Base-by-base conservation (phyloP, 2,113 vertebrate genomes). In the Struthidea cinerea region DNA sequence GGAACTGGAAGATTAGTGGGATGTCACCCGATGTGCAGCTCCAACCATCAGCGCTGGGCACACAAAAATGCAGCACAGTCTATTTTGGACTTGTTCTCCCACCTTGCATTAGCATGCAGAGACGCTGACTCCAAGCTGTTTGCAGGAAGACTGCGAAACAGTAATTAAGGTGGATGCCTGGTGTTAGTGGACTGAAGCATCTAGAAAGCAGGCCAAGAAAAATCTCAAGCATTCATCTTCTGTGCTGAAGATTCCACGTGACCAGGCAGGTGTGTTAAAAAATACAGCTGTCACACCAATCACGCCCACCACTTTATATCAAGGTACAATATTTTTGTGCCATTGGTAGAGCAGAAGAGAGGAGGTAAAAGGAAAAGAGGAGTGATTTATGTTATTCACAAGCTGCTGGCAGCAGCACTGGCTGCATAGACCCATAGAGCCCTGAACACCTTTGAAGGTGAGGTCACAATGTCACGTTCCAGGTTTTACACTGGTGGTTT, bases 161-260 rank as follows among this genome's bases (percentile, higher is more conserved):
- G 63, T 65, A 90, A 97, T 94, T 94, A 95, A 76, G 10, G 1
- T 28, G 79, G 49, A 77, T 61, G 78, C 75, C 73, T 87, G 70
- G 53, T 55, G 81, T 76, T 33, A 82, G 87, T 20, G 77, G 78
- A 93, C 55, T 70, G 91, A 91, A 93, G 63, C 75, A 79, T 46
- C 33, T 8, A 69, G 78, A 91, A 93, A 83, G 35, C 26, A 67
- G 30, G 78, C 53, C 78, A 85, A 83, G 75, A 90, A 93, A 87
- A 87, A 87, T 73, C 59, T 65, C 46, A 69, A 35, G 84, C 63
- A 69, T 81, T 73, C 85, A 8, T 47, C 59, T 76, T 33, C 55
- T 14, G 23, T 6, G 6, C 75, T 78, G 86, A 67, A 84, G 52
- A 67, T 5, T 63, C 21, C 75, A 47, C 0, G 5, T 50, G 47